Conservation (phyloP, 1,140 invertebrate species). For the Antheraea mylitta region DNA sequence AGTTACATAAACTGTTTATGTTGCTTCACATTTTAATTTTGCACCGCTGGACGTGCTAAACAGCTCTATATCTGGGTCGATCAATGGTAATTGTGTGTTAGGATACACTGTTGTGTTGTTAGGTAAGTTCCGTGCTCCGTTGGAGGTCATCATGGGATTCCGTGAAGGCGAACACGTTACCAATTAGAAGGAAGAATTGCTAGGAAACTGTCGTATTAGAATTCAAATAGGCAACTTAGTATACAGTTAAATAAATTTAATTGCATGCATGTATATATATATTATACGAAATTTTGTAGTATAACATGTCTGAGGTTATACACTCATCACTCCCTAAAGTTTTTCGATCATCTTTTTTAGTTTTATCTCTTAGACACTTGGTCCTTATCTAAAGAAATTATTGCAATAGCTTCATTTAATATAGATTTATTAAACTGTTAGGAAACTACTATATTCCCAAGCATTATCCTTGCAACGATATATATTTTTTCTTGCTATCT, state of each 20-base stretch:
- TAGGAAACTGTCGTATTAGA: conserved; percentile 5
- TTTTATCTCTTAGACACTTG: too few species aligned
- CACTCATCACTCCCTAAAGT: too few species aligned
- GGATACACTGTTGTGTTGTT: not conserved
- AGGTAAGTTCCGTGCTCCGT: conserved; percentile 16
- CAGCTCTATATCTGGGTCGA: not conserved
- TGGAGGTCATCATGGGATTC: conserved; percentile 14
- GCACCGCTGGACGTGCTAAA: not conserved
- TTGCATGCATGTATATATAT: too few species aligned
- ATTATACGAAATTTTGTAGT: too few species aligned
- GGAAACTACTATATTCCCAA: too few species aligned
- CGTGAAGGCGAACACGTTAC: conserved; percentile 18
- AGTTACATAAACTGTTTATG: conserved; percentile 12
- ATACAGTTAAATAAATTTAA: not conserved
- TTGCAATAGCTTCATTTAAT: too few species aligned
- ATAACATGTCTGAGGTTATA: too few species aligned
- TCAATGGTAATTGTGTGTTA: conserved; percentile 7
- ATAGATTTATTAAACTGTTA: too few species aligned
- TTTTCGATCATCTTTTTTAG: too few species aligned
- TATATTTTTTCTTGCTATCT: too few species aligned
- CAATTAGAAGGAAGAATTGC: conserved; percentile 13
- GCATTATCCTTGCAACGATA: too few species aligned
- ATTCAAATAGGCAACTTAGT: conserved; percentile 7
- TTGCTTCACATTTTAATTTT: not conserved
- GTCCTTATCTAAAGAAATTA: too few species aligned